Evolutionary conservation across 2,888 invertebrate genomes (phyloP).

Genomic region (Empis livida): DNA sequence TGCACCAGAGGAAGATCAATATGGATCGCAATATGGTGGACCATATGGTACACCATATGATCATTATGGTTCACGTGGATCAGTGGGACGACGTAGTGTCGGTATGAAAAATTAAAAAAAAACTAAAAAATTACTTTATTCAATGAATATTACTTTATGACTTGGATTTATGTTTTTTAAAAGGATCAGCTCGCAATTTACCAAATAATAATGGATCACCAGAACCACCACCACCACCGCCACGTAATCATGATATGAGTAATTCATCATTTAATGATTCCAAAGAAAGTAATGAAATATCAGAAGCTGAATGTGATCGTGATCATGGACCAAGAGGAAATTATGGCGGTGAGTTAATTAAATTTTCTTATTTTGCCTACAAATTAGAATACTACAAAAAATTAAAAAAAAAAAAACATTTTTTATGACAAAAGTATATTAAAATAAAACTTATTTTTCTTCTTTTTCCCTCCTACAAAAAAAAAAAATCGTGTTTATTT

Average conservation of each 20-base stretch:
- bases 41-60: conserved; percentile 77
- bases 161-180: conserved; percentile 5
- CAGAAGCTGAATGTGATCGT: conserved; percentile 85
- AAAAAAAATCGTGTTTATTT: no score
- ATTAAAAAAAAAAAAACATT: background rate
- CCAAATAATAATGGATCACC: conserved; percentile 44
- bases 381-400: background rate
- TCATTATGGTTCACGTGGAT: conserved; percentile 77
- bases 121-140: background rate
- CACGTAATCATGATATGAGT: conserved; percentile 67
- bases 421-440: background rate
- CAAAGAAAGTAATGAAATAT: conserved; percentile 88
- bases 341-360: conserved; percentile 61
- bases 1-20: conserved; percentile 82
- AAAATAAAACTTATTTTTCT: background rate
- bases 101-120: conserved; percentile 20
- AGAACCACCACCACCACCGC: conserved; percentile 61
- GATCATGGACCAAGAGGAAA: conserved; percentile 64
- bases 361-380: background rate
- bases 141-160: background rate
- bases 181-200: conserved; percentile 33
- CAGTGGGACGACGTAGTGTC: conserved; percentile 56
- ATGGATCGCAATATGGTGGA: conserved; percentile 66
- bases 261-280: conserved; percentile 82
- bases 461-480: background rate